These are phyloP conservation scores for Eucidaris tribuloides DNA, from an alignment of 35 echinoderm and acorn worm species.

Conservation along the genomic window DNA sequence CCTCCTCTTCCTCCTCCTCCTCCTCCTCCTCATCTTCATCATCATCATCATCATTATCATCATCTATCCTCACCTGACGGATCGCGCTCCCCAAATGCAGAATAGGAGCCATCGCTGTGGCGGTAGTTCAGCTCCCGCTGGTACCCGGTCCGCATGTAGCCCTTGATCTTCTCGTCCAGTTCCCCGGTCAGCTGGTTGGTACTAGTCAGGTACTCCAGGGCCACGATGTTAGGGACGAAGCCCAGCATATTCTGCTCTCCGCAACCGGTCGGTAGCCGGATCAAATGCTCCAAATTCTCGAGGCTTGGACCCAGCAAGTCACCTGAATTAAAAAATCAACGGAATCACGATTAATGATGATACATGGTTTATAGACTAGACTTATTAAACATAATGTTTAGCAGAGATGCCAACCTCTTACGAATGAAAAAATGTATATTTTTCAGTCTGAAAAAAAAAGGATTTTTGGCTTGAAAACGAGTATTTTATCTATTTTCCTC, in stretches of 20 bases:
- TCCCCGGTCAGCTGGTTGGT: slow-evolving; percentile 33
- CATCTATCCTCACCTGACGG: not conserved
- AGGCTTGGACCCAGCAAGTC: slow-evolving; percentile 69
- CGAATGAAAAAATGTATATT: too few species aligned
- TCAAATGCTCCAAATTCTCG: slow-evolving; percentile 47
- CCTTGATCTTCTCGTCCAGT: slow-evolving; percentile 8
- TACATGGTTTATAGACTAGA: too few species aligned
- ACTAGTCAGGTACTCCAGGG: slow-evolving; percentile 56
- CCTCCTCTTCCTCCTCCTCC: too few species aligned
- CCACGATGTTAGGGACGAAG: slow-evolving; percentile 66
- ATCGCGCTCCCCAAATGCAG: slow-evolving; percentile 78
- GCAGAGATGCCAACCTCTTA: too few species aligned
- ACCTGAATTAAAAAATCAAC: too few species aligned
- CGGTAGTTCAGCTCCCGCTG: slow-evolving; percentile 90
- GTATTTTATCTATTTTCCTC: too few species aligned
- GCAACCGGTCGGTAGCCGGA: slow-evolving; percentile 62
- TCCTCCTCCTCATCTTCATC: too few species aligned
- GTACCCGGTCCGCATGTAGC: slow-evolving; percentile 71
- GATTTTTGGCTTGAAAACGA: too few species aligned
- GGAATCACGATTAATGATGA: too few species aligned
- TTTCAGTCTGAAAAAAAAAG: too few species aligned
- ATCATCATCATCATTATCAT: too few species aligned
- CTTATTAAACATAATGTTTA: too few species aligned
- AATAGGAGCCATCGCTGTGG: slow-evolving; percentile 72
- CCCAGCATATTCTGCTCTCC: slow-evolving; percentile 85